These are phyloP conservation scores for Drosophila lutescens DNA, from an alignment of 2,888 invertebrate species.

Conservation along the genomic window DNA sequence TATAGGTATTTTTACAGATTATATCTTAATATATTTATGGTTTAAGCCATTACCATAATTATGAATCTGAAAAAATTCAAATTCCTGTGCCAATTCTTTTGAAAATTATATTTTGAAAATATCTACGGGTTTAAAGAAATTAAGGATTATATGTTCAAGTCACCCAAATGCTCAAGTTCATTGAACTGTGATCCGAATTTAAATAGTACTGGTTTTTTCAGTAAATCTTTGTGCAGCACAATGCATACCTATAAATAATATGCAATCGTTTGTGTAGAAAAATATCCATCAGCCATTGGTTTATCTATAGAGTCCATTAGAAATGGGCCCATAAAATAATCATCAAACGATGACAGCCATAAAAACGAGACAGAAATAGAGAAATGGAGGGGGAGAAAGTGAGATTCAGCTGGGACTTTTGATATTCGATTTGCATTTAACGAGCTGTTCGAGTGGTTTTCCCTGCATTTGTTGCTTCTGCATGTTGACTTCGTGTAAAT, in stretches of 20 bases:
- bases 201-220: neutral
- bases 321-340: constrained; percentile 30
- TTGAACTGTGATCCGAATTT: neutral
- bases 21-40: too few relatives aligned
- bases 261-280: neutral
- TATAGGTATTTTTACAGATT: neutral
- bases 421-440: constrained; percentile 52
- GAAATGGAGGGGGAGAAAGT: neutral
- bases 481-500: constrained; percentile 31
- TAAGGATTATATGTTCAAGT: neutral
- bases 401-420: neutral
- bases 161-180: neutral
- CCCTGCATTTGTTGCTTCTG: constrained; percentile 12
- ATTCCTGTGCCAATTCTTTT: too few relatives aligned
- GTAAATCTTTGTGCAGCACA: too few relatives aligned
- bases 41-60: neutral
- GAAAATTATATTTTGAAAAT: neutral
- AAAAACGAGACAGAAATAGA: constrained; percentile 19
- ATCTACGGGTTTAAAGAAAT: neutral
- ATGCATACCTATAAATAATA: constrained; percentile 2
- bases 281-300: constrained; percentile 2
- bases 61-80: neutral
- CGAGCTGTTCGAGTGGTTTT: constrained; percentile 37
- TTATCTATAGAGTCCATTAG: constrained; percentile 27
- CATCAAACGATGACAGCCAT: constrained; percentile 39